Evolutionary conservation across 2,797 vertebrate species (phyloP), one percentile per base, ranked within the genome.

Genomic region (Sebastes steindachneri): DNA sequence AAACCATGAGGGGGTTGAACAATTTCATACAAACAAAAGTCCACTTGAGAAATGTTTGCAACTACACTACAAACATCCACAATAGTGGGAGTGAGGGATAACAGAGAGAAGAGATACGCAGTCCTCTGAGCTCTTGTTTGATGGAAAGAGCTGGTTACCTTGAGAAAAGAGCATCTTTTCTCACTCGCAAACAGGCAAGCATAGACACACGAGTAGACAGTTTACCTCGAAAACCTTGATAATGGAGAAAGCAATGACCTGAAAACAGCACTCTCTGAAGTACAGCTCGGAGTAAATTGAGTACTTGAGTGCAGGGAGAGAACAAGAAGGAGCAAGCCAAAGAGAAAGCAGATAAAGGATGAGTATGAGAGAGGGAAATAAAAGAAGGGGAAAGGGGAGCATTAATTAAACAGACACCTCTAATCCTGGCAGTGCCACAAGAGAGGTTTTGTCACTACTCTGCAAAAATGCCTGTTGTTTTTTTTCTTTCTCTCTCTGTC

Each of bases 391-490:
- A 63, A 76, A 75, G 2, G 26, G 28, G 7, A 80, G 41, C 68
- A 75, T 80, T 80, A 89, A 90, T 89, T 85, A 84, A 86, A 85
- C 60, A 75, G 68, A 75, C 68, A 80, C 75, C 53, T 87, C 63
- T 65, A 80, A 86, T 83, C 54, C 73, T 54, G 17, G 23, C 65
- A 75, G 54, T 21, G 71, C 77, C 67, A 80, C 83, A 82, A 64
- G 51, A 84, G 48, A 58, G 37, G 75, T 77, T 45, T 25, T 54
- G 59, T 35, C 60, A 71, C 53, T 63, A 48, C 25, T 72, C 60
- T 74, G 63, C 48, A 75, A 75, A 78, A 76, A 57, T 33, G 48
- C 35, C 58, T 5, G n/a, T 57, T 73, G 80, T 59, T 41, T 14
- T 15, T 68, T 48, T 48, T 9, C 23, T 54, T 77, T 70, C 72